Conservation (phyloP, 2,888 invertebrate genomes). For the Cosmia trapezina region DNA sequence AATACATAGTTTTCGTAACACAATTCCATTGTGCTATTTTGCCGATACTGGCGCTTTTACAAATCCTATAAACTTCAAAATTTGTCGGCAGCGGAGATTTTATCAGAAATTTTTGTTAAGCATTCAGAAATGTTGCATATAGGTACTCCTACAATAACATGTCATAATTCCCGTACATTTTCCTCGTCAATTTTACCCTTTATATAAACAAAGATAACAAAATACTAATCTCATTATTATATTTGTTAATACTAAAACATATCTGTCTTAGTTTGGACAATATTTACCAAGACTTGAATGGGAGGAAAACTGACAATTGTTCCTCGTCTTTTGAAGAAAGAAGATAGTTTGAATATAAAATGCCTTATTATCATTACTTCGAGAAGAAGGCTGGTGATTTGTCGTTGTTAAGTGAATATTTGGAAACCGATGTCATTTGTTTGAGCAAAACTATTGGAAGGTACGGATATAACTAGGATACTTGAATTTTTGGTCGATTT, state of each 20-base stretch:
- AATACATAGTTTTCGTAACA: no score
- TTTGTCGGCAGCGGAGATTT: not conserved
- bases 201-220: conserved; percentile 33
- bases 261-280: conserved; percentile 20
- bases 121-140: not conserved
- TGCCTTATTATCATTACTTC: conserved; percentile 51
- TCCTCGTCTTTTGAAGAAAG: not conserved
- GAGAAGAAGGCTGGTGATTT: conserved; percentile 58
- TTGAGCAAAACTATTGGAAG: conserved; percentile 32
- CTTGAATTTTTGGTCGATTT: not conserved
- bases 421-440: conserved; percentile 37
- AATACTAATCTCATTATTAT: conserved; percentile 28
- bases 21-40: not conserved
- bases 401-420: conserved; percentile 49
- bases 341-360: conserved; percentile 23
- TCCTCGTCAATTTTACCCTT: not conserved
- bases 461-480: conserved; percentile 24
- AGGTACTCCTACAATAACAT: no score
- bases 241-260: conserved; percentile 43
- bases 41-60: not conserved
- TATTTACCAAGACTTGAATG: conserved; percentile 20
- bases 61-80: not conserved
- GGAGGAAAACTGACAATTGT: conserved; percentile 12
- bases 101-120: not conserved
- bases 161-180: not conserved